phyloP scores from a whole-genome alignment of 2,888 invertebrate species.

The Labia minor region DNA sequence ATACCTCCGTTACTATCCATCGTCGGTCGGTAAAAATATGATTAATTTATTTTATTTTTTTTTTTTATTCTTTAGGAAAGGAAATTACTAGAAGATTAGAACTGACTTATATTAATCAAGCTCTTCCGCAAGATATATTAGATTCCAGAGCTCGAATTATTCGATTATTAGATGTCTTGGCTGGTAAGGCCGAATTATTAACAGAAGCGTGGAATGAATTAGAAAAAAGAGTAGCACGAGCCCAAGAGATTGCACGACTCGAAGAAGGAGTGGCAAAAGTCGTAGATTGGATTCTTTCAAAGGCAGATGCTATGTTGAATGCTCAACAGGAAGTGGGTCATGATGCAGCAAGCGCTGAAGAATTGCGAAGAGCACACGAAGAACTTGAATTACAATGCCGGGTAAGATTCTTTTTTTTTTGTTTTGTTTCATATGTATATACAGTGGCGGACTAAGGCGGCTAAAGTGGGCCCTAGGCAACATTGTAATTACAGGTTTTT shows the following conservation, averaged over 20 bases:
- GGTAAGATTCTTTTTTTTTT: slow-evolving; percentile 34
- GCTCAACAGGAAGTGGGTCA: slow-evolving; percentile 61
- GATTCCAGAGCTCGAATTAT: slow-evolving; percentile 50
- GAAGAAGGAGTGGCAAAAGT: slow-evolving; percentile 58
- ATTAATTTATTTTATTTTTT: no score
- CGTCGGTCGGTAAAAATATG: no score
- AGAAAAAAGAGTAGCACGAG: slow-evolving; percentile 46
- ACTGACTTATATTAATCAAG: slow-evolving; percentile 13
- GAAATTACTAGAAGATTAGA: slow-evolving; percentile 17
- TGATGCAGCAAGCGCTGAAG: slow-evolving; percentile 59
- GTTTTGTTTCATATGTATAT: no score
- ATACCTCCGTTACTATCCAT: slow-evolving; percentile 14
- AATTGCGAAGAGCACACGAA: slow-evolving; percentile 61
- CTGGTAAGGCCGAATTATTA: slow-evolving; percentile 46
- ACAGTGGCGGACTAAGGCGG: no score
- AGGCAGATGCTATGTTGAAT: slow-evolving; percentile 61
- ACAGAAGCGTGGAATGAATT: slow-evolving; percentile 50
- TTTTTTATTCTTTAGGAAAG: slow-evolving; percentile 16
- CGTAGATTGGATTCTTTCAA: slow-evolving; percentile 65
- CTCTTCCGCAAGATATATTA: slow-evolving; percentile 47
- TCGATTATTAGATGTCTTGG: slow-evolving; percentile 44
- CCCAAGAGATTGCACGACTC: slow-evolving; percentile 39
- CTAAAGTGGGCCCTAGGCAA: no score
- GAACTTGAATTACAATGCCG: slow-evolving; percentile 63
- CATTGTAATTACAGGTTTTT: no score